Evolutionary conservation across 2,113 vertebrate genomes (phyloP).

Genomic region (Coptodon rendalli): DNA sequence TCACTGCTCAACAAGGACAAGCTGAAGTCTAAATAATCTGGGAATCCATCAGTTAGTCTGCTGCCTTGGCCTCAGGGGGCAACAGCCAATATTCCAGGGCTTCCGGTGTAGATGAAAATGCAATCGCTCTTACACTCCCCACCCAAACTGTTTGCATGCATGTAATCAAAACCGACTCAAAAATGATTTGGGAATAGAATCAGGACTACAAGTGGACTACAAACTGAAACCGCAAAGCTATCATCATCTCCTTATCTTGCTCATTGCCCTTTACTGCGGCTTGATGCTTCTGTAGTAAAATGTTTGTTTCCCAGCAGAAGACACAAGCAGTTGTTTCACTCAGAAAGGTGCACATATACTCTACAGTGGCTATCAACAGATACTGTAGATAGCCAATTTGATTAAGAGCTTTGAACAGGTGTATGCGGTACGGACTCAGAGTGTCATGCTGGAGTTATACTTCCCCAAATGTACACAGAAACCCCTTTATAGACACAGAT

Average conservation of each 20-base stretch:
- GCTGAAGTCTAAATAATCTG: not conserved
- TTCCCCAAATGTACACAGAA: not conserved
- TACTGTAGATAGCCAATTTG: not conserved
- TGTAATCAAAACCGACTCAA: not conserved
- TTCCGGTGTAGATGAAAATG: not conserved
- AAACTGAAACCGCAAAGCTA: not conserved
- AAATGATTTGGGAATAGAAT: not conserved
- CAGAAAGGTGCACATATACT: not conserved
- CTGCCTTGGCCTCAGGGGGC: not conserved
- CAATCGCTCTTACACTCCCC: not conserved
- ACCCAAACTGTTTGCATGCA: not conserved
- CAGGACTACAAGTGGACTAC: not conserved
- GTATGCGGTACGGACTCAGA: not conserved
- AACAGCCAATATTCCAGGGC: not conserved
- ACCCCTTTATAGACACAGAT: not conserved
- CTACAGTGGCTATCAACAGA: not conserved
- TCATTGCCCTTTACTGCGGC: not conserved
- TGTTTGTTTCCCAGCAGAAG: not conserved
- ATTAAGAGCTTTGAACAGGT: not conserved
- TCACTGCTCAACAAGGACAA: not conserved
- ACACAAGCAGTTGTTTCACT: not conserved
- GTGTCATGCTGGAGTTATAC: not conserved
- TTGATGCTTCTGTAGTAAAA: not conserved
- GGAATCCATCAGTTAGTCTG: not conserved
- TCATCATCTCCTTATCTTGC: not conserved